Evolutionary conservation across 2,797 vertebrate species (phyloP).

Genomic region (Peromyscus melanophrys): DNA sequence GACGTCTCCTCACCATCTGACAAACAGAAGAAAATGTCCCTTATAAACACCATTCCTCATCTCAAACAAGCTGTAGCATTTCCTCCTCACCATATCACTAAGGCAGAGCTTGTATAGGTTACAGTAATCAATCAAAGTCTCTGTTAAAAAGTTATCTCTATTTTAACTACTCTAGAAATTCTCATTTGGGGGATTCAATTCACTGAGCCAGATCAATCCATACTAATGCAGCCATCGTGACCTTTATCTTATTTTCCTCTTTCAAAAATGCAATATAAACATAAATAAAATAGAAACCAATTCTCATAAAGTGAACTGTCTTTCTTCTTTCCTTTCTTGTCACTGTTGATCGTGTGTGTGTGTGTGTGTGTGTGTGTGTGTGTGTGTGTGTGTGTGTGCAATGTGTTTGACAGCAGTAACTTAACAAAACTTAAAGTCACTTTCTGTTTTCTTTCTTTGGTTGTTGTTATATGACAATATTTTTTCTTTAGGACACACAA

Average conservation of each 20-base stretch:
- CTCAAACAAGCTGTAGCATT: constrained; percentile 82
- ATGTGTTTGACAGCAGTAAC: background rate
- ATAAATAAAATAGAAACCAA: constrained; percentile 83
- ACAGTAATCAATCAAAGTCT: constrained; percentile 82
- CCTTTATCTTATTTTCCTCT: constrained; percentile 86
- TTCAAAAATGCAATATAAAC: constrained; percentile 86
- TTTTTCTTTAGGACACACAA: background rate
- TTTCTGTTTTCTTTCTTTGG: constrained; percentile 14
- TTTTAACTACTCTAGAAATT: constrained; percentile 83
- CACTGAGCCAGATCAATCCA: constrained; percentile 84
- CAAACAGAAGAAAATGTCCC: constrained; percentile 53
- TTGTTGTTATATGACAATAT: background rate
- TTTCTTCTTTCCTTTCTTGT: constrained; percentile 77
- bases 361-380: background rate
- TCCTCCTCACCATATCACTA: constrained; percentile 77
- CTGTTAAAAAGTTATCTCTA: constrained; percentile 83
- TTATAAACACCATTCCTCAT: constrained; percentile 69
- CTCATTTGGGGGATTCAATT: constrained; percentile 82
- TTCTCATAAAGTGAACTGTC: constrained; percentile 82
- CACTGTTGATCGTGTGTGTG: background rate
- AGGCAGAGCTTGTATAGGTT: constrained; percentile 78
- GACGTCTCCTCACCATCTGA: constrained; percentile 22
- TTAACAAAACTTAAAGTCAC: constrained; percentile 33
- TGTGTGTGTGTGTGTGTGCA: background rate
- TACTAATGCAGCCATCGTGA: constrained; percentile 83